phyloP scores from a whole-genome alignment of 2,113 vertebrate species.

The Apodemus speciosus region DNA sequence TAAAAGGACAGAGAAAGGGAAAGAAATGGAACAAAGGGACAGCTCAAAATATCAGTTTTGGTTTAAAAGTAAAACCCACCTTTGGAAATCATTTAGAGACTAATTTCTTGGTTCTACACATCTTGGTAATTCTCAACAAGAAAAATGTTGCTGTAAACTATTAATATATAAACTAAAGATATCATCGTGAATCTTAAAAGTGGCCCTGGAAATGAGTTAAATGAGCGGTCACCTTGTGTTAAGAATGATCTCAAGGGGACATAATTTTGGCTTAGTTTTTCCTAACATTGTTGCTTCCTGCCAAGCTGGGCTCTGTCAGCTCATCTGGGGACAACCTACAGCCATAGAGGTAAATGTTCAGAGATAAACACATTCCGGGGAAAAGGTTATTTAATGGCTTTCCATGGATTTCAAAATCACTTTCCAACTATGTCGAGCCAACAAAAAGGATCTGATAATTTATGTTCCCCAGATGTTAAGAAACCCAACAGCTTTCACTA shows the following conservation, averaged over 20 bases:
- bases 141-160: not conserved
- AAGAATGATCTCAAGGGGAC: not conserved
- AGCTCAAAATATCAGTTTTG: not conserved
- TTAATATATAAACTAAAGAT: not conserved
- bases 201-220: not conserved
- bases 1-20: not conserved
- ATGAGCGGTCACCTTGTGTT: not conserved
- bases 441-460: slow-evolving; percentile 80
- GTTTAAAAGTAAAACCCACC: not conserved
- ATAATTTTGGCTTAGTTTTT: not conserved
- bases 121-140: not conserved
- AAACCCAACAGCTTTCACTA: slow-evolving; percentile 86
- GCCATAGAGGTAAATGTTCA: slow-evolving; percentile 66
- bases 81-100: not conserved
- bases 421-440: slow-evolving; percentile 69
- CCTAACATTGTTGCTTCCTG: slow-evolving; percentile 31
- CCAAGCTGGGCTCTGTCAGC: not conserved
- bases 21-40: not conserved
- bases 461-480: slow-evolving; percentile 87
- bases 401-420: slow-evolving; percentile 78
- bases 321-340: slow-evolving; percentile 47
- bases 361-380: slow-evolving; percentile 75
- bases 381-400: slow-evolving; percentile 78
- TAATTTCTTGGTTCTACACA: not conserved
- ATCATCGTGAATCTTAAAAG: not conserved